Conservation (phyloP, 92 coral and sea anemone species). For the Palythoa caribaeorum region DNA sequence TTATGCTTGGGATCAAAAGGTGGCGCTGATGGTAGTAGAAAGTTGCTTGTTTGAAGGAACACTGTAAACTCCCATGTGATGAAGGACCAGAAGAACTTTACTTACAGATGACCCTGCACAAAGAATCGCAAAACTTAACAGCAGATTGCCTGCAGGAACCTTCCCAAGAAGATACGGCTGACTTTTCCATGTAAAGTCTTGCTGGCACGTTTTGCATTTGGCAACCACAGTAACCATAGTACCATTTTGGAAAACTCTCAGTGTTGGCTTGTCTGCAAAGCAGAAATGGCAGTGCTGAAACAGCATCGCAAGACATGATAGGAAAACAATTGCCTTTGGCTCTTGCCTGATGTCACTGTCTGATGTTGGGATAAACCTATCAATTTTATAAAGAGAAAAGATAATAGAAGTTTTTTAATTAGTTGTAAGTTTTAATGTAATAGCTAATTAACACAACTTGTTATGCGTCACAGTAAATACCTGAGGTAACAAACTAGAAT, state of each 20-base stretch:
- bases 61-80: slow-evolving; percentile 64
- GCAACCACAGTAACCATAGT: slow-evolving; percentile 58
- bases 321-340: slow-evolving; percentile 53
- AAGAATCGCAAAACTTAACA: slow-evolving; percentile 68
- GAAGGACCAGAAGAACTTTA: slow-evolving; percentile 63
- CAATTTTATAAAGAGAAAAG: slow-evolving; percentile 16
- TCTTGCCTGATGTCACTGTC: slow-evolving; percentile 7
- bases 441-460: slow-evolving; percentile 6
- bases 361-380: slow-evolving; percentile 25
- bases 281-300: slow-evolving; percentile 75
- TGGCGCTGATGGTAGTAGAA: slow-evolving; percentile 61
- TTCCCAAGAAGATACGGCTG: slow-evolving; percentile 68
- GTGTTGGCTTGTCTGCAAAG: slow-evolving; percentile 59
- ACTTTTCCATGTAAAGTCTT: slow-evolving; percentile 61
- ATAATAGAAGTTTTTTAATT: background rate
- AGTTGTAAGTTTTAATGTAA: slow-evolving; percentile 1
- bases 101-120: slow-evolving; percentile 72
- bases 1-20: slow-evolving; percentile 59
- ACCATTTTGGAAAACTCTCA: slow-evolving; percentile 61
- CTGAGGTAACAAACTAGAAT: slow-evolving; percentile 1
- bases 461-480: background rate
- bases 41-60: slow-evolving; percentile 37
- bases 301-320: slow-evolving; percentile 55
- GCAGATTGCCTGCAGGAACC: slow-evolving; percentile 67
- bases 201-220: slow-evolving; percentile 59